Base-by-base conservation (phyloP, 2,888 invertebrate species). In the Drosophila acutilabella region DNA sequence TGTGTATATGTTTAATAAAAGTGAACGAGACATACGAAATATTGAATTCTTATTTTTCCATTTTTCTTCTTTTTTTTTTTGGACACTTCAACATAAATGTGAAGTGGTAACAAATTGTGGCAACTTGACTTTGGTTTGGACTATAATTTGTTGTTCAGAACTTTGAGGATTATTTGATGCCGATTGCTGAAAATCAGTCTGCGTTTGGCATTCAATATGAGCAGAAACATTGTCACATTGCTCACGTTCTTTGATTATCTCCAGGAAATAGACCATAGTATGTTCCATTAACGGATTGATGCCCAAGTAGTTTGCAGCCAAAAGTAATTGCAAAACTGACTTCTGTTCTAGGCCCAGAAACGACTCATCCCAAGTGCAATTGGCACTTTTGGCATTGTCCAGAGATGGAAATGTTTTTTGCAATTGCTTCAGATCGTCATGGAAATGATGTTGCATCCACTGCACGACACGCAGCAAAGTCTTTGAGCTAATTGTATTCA, bases 381-480 rank as follows among this genome's bases (percentile, higher is more conserved):
- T 13, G 6, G 5, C 5, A 2, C 18, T 48, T 7, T 13, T n/a
- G 8, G 56, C 57, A 47, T 53, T 30, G 1, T 11, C 20, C 1
- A 58, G 4, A 5, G 42, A 30, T 1, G 69, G 80, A 6, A 18
- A 0, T 5, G 18, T 4, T 6, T 38, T 20, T 0, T 54, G 45
- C 50, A 78, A 16, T 23, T 50, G 48, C 0, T 20, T 36, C 0
- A 66, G 4, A 44, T 73, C 50, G 1, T 77, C 66, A 7, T 67
- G 7, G 6, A 38, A 42, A 51, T 82, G 74, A 7, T 62, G 65
- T 0, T 78, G 53, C 78, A 82, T 74, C 80, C 86, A 82, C 0
- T 36, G 6, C 0, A 80, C n/a, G 2, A 83, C 14, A 0, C 64
- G 66, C 0, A 45, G 10, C 42, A 87, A 2, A 0, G 62, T 74